Evolutionary conservation across 2,888 invertebrate genomes (phyloP), one percentile per base, ranked within the genome.

Genomic region (Syrphus vitripennis): DNA sequence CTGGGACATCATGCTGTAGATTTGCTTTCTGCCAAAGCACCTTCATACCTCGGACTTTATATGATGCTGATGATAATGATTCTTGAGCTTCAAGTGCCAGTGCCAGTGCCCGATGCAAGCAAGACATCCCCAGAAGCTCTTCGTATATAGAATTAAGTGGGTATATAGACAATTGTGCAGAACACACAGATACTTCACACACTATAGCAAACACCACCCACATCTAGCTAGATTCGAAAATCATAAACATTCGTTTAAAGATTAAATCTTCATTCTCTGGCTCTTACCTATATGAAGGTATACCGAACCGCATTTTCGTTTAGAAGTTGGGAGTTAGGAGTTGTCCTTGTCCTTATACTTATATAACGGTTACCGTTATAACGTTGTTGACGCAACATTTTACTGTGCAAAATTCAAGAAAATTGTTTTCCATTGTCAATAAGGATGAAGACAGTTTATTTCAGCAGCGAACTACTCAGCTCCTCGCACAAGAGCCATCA

Each of bases 371-470:
- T 61, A 61, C 40, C 42, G 29, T 24, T 45, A 29, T 45, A 65
- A 29, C 29, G 34, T 48, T 67, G 50, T 48, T 19, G 67, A 67
- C 65, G 78, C 50, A 67, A 67, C 67, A 31, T 67, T 65, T 83
- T 71, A 82, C 34, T 77, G 71, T 77, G 77, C 77, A 70, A 82
- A 82, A 71, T 65, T 65, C 77, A 72, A 69, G 78, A 78, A 83
- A 78, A 83, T 83, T 78, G 72, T 83, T 83, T 83, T 78, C 78
- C 78, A 72, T 78, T 83, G 78, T 83, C 77, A 83, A 78, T 72
- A 78, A 83, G 82, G 59, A 83, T 53, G 67, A 83, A 72, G 53
- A 83, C 67, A 72, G 59, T 67, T 78, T 72, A 77, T 83, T 72
- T 72, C 65, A 77, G 57, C 72, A 67, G 34, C 72, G 65, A 42